Evolutionary conservation across 1,140 invertebrate genomes (phyloP), one percentile per base, ranked within the genome.

Genomic region (Parasteatoda tepidariorum): DNA sequence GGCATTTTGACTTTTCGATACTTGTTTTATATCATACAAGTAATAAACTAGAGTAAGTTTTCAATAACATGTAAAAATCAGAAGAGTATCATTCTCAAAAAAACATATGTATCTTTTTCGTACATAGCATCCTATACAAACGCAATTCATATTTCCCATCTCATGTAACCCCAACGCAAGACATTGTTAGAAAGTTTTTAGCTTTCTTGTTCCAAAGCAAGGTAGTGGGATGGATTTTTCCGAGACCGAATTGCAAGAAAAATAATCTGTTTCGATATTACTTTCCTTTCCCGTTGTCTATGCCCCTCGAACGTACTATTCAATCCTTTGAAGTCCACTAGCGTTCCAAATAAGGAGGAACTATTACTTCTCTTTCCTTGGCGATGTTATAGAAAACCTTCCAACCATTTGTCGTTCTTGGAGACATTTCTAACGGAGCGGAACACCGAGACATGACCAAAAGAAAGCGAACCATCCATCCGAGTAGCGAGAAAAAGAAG

Each of bases 371-470:
- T n/a, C n/a, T 48, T 48, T 48, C 38, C 38, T 48, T 18, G 1
- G 38, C 30, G 26, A 18, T 26, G 70, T 57, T 74, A 74, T 71
- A 71, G 68, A 71, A 71, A 55, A 55, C 68, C 68, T 38, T 48
- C 38, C 57, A 11, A 5, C 74, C 74, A 78, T 66, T 78, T 78
- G 59, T 78, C 61, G 61, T 78, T 55, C 26, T 26, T 24, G 28
- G 33, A 64, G 74, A 78, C 74, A 31, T 66, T 66, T 78, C 41
- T 66, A 78, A 78, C 74, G 74, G 74, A 66, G 74, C 74, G 59
- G 59, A 78, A 78, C 74, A 66, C 74, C 59, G 24, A 78, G 59
- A 78, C 74, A 78, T 78, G 74, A 78, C 61, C 74, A 30, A 78
- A 78, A 64, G 74, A 66, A 78, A 78, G 74, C 59, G 59, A 74